These are phyloP conservation scores for Otolemur crassicaudatus DNA, from an alignment of 2,797 vertebrate genomes.

Conservation along the genomic window DNA sequence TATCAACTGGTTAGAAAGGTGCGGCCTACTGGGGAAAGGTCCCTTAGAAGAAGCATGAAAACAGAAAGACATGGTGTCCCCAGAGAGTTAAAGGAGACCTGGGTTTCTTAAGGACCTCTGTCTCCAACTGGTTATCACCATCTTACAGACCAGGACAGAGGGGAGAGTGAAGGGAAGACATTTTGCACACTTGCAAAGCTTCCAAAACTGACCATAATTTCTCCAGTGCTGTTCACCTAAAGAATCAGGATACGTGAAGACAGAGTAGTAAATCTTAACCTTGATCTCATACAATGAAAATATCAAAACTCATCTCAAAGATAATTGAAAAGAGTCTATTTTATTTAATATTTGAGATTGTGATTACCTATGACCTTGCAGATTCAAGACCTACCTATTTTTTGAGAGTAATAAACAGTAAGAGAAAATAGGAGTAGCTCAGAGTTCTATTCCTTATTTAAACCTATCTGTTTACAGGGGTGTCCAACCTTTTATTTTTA, in stretches of 20 bases:
- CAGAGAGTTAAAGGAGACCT: neutral
- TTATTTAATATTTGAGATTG: neutral
- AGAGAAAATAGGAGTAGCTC: constrained; percentile 26
- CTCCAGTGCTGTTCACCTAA: neutral
- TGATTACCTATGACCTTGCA: neutral
- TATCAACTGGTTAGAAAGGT: neutral
- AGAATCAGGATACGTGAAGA: neutral
- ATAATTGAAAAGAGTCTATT: neutral
- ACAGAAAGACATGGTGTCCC: neutral
- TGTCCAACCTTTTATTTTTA: too few relatives aligned
- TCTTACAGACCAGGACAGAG: neutral
- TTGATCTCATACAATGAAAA: neutral
- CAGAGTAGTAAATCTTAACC: neutral
- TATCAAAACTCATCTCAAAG: neutral
- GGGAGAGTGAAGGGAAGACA: neutral
- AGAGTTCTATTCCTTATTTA: constrained; percentile 27
- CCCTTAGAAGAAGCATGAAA: neutral
- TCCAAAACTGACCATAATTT: neutral
- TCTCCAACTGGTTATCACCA: neutral
- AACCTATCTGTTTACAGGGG: neutral
- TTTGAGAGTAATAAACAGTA: neutral
- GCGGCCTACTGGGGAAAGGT: neutral
- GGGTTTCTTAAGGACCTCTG: neutral
- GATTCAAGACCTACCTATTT: neutral
- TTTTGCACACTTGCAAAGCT: neutral